These are phyloP conservation scores for Anarrhichthys ocellatus DNA, from an alignment of 2,113 vertebrate species.

Conservation along the genomic window DNA sequence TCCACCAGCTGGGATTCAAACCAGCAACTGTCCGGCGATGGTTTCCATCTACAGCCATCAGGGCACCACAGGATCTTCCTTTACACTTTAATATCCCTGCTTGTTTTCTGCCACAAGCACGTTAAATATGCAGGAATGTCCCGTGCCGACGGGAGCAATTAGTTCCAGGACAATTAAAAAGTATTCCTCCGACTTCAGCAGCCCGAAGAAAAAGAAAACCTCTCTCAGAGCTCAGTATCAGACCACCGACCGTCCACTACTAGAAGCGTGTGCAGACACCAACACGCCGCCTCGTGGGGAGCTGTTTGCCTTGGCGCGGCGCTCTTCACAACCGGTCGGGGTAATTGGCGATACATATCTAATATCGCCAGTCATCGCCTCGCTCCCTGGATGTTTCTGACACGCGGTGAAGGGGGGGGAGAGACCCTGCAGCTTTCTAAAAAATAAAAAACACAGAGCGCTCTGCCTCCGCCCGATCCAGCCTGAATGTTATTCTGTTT, in stretches of 20 bases:
- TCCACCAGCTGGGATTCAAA: background rate
- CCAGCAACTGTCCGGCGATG: background rate
- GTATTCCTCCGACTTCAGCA: constrained; percentile 1
- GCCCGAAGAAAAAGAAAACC: background rate
- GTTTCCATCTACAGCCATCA: background rate
- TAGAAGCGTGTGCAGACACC: constrained; percentile 76
- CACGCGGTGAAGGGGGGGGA: constrained; percentile 60
- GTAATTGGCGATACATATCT: constrained; percentile 84
- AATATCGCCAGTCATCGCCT: constrained; percentile 83
- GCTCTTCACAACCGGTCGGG: constrained; percentile 72
- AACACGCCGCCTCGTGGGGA: constrained; percentile 73
- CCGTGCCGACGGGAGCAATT: background rate
- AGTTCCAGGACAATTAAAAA: background rate
- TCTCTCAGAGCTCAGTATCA: constrained; percentile 27
- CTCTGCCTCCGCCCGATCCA: constrained; percentile 53
- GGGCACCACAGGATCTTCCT: background rate
- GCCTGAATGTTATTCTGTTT: constrained; percentile 83
- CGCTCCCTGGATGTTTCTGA: constrained; percentile 75
- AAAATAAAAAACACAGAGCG: constrained; percentile 79
- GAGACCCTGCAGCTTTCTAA: constrained; percentile 83
- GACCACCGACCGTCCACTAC: constrained; percentile 36
- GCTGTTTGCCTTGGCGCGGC: constrained; percentile 80
- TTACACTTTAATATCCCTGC: background rate
- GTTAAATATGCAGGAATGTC: background rate
- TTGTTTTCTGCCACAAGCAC: background rate